These are phyloP conservation scores for Coturnix japonica DNA, from an alignment of 2,113 vertebrate species.

Conservation along the genomic window DNA sequence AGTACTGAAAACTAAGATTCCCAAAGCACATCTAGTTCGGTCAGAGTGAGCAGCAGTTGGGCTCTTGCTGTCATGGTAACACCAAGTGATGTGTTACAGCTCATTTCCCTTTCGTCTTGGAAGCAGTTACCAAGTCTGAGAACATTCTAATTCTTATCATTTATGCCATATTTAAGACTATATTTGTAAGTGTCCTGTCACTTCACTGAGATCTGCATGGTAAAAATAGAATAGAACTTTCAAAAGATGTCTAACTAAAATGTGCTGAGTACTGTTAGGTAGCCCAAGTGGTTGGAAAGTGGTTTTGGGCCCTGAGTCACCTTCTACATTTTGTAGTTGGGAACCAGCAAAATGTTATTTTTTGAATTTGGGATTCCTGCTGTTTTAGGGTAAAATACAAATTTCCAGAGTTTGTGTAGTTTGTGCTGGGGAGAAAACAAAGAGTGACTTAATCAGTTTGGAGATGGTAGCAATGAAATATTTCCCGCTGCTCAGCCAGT, in stretches of 20 bases:
- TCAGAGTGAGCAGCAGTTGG: neutral
- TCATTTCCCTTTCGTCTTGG: conserved; percentile 19
- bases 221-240: neutral
- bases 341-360: neutral
- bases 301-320: neutral
- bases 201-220: neutral
- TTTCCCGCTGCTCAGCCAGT: neutral
- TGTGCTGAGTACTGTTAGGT: neutral
- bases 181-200: neutral
- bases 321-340: neutral
- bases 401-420: neutral
- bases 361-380: neutral
- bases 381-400: neutral
- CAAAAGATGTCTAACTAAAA: neutral
- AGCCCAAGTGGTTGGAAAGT: neutral
- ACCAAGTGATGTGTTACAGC: neutral
- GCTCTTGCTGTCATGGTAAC: neutral
- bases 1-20: neutral
- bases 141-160: neutral
- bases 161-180: neutral
- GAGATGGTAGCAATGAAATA: neutral
- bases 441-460: neutral
- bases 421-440: neutral
- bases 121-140: neutral
- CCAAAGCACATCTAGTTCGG: neutral